phyloP scores from a whole-genome alignment of 64 coral and sea anemone genomes.

The Montipora foliosa region DNA sequence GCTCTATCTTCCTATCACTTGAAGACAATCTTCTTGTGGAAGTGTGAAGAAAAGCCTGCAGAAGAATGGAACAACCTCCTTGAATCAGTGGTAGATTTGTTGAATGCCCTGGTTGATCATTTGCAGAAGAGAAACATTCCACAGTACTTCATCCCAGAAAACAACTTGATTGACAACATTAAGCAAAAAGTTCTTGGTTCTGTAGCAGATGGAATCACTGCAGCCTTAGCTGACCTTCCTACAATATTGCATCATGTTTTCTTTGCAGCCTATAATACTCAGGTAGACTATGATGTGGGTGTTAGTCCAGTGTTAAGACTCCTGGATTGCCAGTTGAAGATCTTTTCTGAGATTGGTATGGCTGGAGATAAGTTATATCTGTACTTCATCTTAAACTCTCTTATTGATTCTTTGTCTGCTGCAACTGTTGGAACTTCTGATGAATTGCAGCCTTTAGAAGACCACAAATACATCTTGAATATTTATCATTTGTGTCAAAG shows the following conservation, averaged over 20 bases:
- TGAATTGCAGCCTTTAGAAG: constrained; percentile 36
- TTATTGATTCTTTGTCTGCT: constrained; percentile 51
- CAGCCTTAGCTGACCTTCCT: constrained; percentile 8
- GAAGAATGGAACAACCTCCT: constrained; percentile 45
- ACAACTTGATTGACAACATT: constrained; percentile 33
- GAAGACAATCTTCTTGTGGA: constrained; percentile 61
- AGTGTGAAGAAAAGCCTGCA: constrained; percentile 50
- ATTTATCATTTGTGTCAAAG: constrained; percentile 5
- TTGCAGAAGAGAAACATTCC: constrained; percentile 24
- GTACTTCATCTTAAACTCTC: constrained; percentile 34
- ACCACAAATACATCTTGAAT: constrained; percentile 22
- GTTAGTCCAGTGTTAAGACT: constrained; percentile 39
- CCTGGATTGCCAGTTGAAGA: constrained; percentile 14
- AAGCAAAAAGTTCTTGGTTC: constrained; percentile 5
- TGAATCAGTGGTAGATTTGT: constrained; percentile 43
- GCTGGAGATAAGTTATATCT: constrained; percentile 54
- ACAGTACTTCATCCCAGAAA: constrained; percentile 60
- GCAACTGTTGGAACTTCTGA: constrained; percentile 40
- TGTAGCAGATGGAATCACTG: constrained; percentile 36
- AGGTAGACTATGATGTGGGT: constrained; percentile 25
- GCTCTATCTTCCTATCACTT: constrained; percentile 56
- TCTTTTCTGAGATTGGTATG: constrained; percentile 18
- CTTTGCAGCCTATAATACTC: constrained; percentile 19
- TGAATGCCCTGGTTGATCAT: constrained; percentile 39
- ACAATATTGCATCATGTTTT: constrained; percentile 38